These are phyloP conservation scores for Lithosia quadra DNA, from an alignment of 2,888 invertebrate species.

Conservation along the genomic window DNA sequence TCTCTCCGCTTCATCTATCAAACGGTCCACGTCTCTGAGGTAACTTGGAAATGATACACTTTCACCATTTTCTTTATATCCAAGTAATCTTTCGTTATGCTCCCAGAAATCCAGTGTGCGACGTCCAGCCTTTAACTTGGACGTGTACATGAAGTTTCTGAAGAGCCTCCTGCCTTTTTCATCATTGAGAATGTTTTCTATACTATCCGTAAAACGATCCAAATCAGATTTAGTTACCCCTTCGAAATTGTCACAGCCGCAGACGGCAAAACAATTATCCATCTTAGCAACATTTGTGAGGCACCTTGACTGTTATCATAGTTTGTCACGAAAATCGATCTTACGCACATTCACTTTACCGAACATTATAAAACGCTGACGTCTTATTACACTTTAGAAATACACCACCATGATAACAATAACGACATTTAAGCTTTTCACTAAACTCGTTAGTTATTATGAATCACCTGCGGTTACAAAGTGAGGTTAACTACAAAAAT, in stretches of 20 bases:
- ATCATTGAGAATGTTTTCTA: slow-evolving; percentile 82
- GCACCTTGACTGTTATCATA: slow-evolving; percentile 58
- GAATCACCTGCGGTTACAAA: slow-evolving; percentile 55
- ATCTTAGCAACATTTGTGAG: slow-evolving; percentile 70
- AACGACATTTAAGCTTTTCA: background rate
- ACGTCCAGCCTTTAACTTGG: slow-evolving; percentile 75
- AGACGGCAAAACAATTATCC: slow-evolving; percentile 83
- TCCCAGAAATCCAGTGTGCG: slow-evolving; percentile 78
- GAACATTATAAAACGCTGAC: slow-evolving; percentile 27
- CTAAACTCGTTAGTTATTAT: slow-evolving; percentile 20
- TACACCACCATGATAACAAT: background rate
- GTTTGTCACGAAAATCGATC: slow-evolving; percentile 71
- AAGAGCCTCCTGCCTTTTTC: slow-evolving; percentile 80
- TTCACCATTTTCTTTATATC: slow-evolving; percentile 69
- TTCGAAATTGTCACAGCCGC: slow-evolving; percentile 79
- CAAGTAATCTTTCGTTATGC: slow-evolving; percentile 71
- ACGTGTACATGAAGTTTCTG: slow-evolving; percentile 80
- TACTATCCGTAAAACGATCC: slow-evolving; percentile 83
- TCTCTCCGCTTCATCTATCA: slow-evolving; percentile 76
- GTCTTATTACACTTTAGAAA: slow-evolving; percentile 23
- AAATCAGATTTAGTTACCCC: slow-evolving; percentile 80
- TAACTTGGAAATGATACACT: slow-evolving; percentile 67
- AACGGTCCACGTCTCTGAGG: slow-evolving; percentile 67
- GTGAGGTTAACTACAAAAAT: slow-evolving; percentile 83
- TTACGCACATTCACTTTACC: slow-evolving; percentile 31